Percentiles rank a stretch among this genome's conserved stretches.
Evolutionary conservation across 2,888 invertebrate species (phyloP).

Genomic region (Drosophila parthenogenetica): DNA sequence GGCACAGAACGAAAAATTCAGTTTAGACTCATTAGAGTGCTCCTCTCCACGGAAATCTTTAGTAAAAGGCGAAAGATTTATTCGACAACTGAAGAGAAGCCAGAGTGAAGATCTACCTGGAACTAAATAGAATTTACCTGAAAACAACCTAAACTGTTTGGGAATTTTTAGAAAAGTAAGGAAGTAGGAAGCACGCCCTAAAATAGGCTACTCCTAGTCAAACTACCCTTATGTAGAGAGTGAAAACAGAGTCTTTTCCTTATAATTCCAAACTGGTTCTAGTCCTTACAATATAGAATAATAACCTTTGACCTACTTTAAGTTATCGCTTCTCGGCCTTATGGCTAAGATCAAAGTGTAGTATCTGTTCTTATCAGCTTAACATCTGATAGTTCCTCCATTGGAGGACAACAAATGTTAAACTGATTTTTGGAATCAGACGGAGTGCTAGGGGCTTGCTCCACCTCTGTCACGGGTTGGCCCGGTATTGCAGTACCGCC

Average conservation of each 20-base stretch:
- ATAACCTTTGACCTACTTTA: not conserved
- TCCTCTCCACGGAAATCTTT: conserved; percentile 4
- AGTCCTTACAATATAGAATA: not conserved
- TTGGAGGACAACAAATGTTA: conserved; percentile 87
- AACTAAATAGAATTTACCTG: not conserved
- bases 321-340: conserved; percentile 5
- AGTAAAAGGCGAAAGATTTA: conserved; percentile 5
- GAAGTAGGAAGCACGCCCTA: conserved; percentile 2
- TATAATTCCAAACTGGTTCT: conserved; percentile 29
- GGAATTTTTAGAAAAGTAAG: conserved; percentile 31
- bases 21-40: conserved; percentile 88
- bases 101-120: not conserved
- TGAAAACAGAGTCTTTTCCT: not conserved
- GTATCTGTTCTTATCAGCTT: conserved; percentile 90
- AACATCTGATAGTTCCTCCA: conserved; percentile 88
- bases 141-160: conserved; percentile 45
- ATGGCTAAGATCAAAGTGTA: conserved; percentile 3
- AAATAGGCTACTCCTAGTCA: not conserved
- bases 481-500: conserved; percentile 88
- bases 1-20: conserved; percentile 53
- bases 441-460: conserved; percentile 88
- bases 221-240: conserved; percentile 1
- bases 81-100: conserved; percentile 5
- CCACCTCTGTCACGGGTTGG: conserved; percentile 88
- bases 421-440: conserved; percentile 86